phyloP scores from a whole-genome alignment of 2,888 invertebrate species.

The Chironomus riparius region DNA sequence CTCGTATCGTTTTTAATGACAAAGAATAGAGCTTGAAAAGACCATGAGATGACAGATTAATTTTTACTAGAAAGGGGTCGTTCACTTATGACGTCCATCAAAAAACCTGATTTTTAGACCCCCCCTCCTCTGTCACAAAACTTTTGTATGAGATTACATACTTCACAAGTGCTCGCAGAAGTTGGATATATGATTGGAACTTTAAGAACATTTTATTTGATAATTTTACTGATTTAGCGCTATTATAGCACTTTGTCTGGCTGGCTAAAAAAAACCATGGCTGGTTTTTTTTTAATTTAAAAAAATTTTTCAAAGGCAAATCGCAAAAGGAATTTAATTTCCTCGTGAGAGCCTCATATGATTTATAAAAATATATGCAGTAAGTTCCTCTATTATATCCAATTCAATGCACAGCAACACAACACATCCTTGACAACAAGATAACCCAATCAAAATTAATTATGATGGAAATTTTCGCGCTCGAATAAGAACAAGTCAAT shows the following conservation, averaged over 20 bases:
- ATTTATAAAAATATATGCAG: too few species aligned
- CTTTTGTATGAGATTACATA: background rate
- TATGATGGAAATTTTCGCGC: background rate
- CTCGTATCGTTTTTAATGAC: too few species aligned
- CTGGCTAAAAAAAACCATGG: background rate
- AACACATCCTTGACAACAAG: background rate
- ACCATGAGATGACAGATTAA: too few species aligned
- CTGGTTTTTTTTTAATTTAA: background rate
- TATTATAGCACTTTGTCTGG: background rate
- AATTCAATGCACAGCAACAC: background rate
- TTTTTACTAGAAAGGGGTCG: too few species aligned
- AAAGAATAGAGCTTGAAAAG: too few species aligned
- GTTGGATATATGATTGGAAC: background rate
- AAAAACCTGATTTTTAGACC: too few species aligned
- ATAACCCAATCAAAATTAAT: background rate
- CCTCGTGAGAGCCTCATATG: background rate
- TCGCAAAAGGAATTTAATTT: background rate
- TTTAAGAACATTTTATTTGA: background rate
- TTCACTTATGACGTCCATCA: too few species aligned
- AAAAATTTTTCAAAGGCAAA: background rate
- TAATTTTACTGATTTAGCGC: background rate
- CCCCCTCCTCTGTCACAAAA: too few species aligned
- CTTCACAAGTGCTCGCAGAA: background rate
- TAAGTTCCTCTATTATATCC: too few species aligned
- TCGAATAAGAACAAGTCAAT: too few species aligned